A percentile compares a stretch with the other conserved stretches of the same genome.
Conservation (phyloP, 2,113 vertebrate species). For the Chaetops frenatus region DNA sequence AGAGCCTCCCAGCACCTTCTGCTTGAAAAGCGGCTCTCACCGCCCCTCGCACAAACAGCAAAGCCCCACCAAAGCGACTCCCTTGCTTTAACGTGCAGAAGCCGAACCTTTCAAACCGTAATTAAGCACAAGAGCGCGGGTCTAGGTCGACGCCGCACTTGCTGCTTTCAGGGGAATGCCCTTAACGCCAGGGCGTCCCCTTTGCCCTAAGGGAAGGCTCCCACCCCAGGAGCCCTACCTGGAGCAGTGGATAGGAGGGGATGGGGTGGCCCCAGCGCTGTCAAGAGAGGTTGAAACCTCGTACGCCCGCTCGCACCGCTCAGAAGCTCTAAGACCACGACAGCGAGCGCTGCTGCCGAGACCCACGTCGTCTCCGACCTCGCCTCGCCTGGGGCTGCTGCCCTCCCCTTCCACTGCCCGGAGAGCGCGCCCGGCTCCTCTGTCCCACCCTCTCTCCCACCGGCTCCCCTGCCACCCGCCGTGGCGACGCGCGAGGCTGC, state of each 20-base stretch:
- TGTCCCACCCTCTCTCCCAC: not conserved
- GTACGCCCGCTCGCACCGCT: too few relatives aligned
- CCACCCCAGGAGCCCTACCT: not conserved
- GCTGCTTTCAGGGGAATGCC: not conserved
- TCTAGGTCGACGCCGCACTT: fast-evolving
- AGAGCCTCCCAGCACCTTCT: too few relatives aligned
- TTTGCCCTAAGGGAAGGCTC: fast-evolving
- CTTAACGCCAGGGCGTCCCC: fast-evolving
- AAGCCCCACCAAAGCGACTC: not conserved
- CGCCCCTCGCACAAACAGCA: not conserved
- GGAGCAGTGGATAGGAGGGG: not conserved
- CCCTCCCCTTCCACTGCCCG: too few relatives aligned
- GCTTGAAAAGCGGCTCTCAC: fast-evolving
- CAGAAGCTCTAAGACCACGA: not conserved
- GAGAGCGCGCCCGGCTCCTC: not conserved
- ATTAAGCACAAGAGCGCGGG: fast-evolving
- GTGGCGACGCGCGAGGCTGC: not conserved
- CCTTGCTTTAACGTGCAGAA: not conserved
- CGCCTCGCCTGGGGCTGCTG: fast-evolving
- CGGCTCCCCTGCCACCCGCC: not conserved
- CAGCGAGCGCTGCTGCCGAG: not conserved
- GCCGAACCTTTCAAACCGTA: not conserved
- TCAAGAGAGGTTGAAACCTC: fast-evolving
- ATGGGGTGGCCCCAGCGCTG: not conserved
- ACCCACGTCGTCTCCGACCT: too few relatives aligned